A percentile compares a stretch with the other conserved stretches of the same genome.
These are phyloP conservation scores for Antheraea assamensis DNA, from an alignment of 2,888 invertebrate species.

Conservation along the genomic window DNA sequence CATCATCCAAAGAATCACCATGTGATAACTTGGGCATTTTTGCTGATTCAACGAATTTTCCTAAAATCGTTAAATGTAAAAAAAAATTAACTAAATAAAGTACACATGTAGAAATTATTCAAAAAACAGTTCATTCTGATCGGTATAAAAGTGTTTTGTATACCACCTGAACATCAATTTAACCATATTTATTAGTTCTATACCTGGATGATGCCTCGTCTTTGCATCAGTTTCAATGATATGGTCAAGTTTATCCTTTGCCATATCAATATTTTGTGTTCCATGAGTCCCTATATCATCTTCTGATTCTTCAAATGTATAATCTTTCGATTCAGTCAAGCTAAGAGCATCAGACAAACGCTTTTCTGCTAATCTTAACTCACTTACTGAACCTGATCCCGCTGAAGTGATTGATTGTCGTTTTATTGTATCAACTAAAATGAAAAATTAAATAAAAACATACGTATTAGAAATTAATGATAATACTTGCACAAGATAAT, in stretches of 20 bases:
- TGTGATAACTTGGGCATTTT: constrained; percentile 66
- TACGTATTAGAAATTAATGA: neutral
- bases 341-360: constrained; percentile 76
- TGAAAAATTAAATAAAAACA: neutral
- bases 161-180: neutral
- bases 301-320: constrained; percentile 80
- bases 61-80: constrained; percentile 36
- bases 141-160: neutral
- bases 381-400: constrained; percentile 70
- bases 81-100: neutral
- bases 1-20: constrained; percentile 78
- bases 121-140: neutral
- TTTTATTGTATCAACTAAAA: constrained; percentile 58
- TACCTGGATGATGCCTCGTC: constrained; percentile 45
- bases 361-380: constrained; percentile 74
- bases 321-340: constrained; percentile 76
- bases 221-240: constrained; percentile 57
- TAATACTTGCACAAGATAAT: constrained; percentile 16
- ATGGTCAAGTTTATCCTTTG: constrained; percentile 57
- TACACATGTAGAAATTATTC: neutral
- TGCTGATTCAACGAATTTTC: constrained; percentile 51
- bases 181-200: neutral
- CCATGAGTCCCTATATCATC: constrained; percentile 76
- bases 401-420: constrained; percentile 76
- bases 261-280: constrained; percentile 59